Base-by-base conservation (phyloP, 2,888 invertebrate species). In the Limenitis arthemis region DNA sequence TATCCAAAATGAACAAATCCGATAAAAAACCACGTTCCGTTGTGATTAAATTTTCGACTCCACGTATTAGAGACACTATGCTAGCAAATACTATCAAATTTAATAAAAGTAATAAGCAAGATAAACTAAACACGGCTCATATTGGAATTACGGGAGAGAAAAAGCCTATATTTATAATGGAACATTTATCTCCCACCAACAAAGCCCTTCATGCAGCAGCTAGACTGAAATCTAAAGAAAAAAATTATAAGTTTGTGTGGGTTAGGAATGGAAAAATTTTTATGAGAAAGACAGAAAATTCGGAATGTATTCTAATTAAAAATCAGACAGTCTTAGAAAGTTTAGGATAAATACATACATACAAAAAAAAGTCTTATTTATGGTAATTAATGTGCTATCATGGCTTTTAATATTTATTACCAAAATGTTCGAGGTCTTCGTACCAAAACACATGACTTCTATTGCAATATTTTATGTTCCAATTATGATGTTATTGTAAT, bases 151-250 rank as follows among this genome's bases (percentile, higher is more conserved):
- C 11, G 7, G 50, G 37, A 4, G 20, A 47, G 47, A 5, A 39
- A 47, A 43, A 5, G 8, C 51, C 58, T 1, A 46, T 60, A 6
- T 60, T 36, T 42, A 31, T 54, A 4, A 8, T 12, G 0, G 55
- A 61, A 46, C 55, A 57, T 32, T 41, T 60, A 0, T 55, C 55
- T 1, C 53, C 55, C 2, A 32, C 40, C 4, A 58, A 56, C 28
- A 61, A 61, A 40, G 34, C 50, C 0, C 38, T 61, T 8, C 60
- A 56, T 37, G 55, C 55, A 0, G 53, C 57, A 2, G 43, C 52
- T 1, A 44, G 58, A 31, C 6, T 47, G 1, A 54, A 44, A 36
- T 56, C 56, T 0, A 59, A 53, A 32, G 51, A 56, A 30, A 34
- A 36, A 6, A 33, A 43, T 5, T 56, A 48, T 12, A 49, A 49